Evolutionary conservation across 1,140 invertebrate genomes (phyloP).

Genomic region (Teleopsis dalmanni): DNA sequence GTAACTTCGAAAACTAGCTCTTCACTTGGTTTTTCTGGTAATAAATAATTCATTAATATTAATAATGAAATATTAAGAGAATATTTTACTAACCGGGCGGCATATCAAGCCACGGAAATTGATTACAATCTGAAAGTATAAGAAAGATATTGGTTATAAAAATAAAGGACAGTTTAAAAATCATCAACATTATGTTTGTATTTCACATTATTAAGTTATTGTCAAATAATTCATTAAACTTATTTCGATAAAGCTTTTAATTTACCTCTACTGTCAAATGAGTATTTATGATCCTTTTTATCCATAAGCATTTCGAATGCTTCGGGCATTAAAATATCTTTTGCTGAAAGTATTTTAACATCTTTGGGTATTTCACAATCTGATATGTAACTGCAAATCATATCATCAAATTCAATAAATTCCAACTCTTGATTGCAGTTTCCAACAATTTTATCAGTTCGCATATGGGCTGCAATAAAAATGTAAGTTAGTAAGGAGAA

Average conservation of each 20-base stretch:
- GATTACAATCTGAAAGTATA: conserved; percentile 35
- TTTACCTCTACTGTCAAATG: conserved; percentile 30
- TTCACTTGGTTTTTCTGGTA: conserved; percentile 28
- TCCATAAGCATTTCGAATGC: conserved; percentile 30
- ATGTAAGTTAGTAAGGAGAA: not conserved
- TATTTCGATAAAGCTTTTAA: not conserved
- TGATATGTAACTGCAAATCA: no score
- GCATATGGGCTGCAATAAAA: conserved; percentile 26
- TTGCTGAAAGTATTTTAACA: no score
- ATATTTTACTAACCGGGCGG: conserved; percentile 17
- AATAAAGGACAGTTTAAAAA: no score
- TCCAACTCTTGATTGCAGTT: conserved; percentile 34
- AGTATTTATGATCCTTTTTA: conserved; percentile 25
- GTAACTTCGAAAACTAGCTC: conserved; percentile 31
- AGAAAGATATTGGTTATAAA: not conserved
- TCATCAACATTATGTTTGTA: no score
- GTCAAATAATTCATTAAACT: not conserved
- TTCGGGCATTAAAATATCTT: conserved; percentile 35
- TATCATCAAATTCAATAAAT: conserved; percentile 27
- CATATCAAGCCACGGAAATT: conserved; percentile 41
- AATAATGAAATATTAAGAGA: not conserved
- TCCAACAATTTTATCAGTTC: conserved; percentile 30
- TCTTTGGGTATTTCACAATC: no score
- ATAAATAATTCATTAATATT: not conserved
- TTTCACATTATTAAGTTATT: no score